phyloP scores from a whole-genome alignment of 2,113 vertebrate species.

The Ceyx margarethae region DNA sequence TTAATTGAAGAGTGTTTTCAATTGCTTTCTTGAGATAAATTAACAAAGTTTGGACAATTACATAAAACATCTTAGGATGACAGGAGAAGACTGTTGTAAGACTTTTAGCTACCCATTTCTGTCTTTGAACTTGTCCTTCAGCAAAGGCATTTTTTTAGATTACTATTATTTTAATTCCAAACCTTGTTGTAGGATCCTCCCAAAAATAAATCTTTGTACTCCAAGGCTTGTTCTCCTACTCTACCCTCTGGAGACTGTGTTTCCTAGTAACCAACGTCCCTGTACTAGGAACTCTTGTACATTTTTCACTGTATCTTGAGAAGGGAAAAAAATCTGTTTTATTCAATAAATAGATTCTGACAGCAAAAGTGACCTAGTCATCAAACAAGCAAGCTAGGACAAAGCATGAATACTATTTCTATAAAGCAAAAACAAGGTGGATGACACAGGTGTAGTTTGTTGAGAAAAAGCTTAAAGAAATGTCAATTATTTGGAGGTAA shows the following conservation, averaged over 20 bases:
- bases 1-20: background rate
- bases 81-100: background rate
- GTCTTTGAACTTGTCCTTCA: background rate
- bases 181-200: background rate
- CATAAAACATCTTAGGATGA: background rate
- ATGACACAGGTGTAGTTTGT: background rate
- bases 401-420: background rate
- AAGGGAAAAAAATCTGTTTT: constrained; percentile 17
- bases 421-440: background rate
- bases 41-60: background rate
- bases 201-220: constrained; percentile 35
- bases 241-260: constrained; percentile 21
- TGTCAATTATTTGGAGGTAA: background rate
- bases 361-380: constrained; percentile 22
- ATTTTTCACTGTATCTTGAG: constrained; percentile 47
- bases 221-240: background rate
- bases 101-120: background rate
- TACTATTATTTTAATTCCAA: constrained; percentile 17
- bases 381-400: constrained; percentile 25
- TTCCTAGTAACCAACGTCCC: constrained; percentile 46
- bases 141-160: background rate
- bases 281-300: background rate
- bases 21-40: background rate
- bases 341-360: constrained; percentile 56
- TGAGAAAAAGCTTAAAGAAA: background rate